A percentile compares a stretch with the other conserved stretches of the same genome.
phyloP scores from a whole-genome alignment of 2,113 vertebrate species.

The Aythya baeri region DNA sequence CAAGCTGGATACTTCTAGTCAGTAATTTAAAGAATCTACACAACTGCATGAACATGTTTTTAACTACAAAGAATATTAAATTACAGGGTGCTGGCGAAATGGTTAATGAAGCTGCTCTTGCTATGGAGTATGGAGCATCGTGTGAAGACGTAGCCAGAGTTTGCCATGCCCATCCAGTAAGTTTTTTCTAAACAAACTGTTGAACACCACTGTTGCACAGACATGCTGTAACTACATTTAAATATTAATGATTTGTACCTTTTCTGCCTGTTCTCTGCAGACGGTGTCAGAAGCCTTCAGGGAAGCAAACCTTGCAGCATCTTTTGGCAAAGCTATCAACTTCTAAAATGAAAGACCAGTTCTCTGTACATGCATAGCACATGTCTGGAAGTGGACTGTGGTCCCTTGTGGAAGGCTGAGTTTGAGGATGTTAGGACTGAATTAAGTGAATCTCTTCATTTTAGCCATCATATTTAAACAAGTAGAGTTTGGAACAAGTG shows the following conservation, averaged over 20 bases:
- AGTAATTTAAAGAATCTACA: neutral
- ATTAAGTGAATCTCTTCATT: constrained; percentile 56
- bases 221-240: neutral
- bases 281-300: constrained; percentile 99
- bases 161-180: constrained; percentile 97
- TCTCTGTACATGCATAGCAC: constrained; percentile 33
- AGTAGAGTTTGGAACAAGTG: constrained; percentile 59
- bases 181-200: neutral
- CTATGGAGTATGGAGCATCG: constrained; percentile 97
- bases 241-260: neutral
- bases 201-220: neutral
- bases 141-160: constrained; percentile 97
- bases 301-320: constrained; percentile 97
- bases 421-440: constrained; percentile 66
- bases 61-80: neutral
- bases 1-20: neutral
- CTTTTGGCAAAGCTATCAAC: constrained; percentile 98
- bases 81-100: constrained; percentile 95
- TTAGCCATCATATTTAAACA: constrained; percentile 69
- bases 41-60: neutral
- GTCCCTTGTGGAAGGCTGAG: constrained; percentile 45
- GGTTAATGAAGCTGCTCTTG: constrained; percentile 95
- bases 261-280: constrained; percentile 76
- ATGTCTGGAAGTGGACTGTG: constrained; percentile 53
- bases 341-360: constrained; percentile 80